Conservation (phyloP, 2,113 vertebrate species). For the Trematocara variabile region DNA sequence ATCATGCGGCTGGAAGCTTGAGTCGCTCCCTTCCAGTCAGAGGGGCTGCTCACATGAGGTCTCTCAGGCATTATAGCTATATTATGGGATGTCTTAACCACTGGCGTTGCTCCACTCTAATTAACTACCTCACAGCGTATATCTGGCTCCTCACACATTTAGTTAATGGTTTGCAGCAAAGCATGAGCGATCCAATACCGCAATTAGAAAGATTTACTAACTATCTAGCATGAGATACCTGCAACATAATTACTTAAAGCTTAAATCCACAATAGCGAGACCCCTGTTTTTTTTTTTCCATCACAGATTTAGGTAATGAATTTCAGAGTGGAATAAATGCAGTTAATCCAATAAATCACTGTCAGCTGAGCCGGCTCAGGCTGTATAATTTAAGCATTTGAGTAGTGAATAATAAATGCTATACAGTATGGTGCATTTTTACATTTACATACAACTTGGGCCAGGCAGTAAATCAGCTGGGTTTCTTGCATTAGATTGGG, state of each 20-base stretch:
- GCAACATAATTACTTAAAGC: conserved; percentile 48
- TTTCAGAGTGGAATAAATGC: conserved; percentile 10
- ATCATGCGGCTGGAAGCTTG: not conserved
- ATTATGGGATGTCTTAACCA: conserved; percentile 54
- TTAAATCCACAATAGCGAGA: conserved; percentile 8
- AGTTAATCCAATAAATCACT: conserved; percentile 20
- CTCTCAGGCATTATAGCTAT: conserved; percentile 29
- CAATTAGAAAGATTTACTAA: conserved; percentile 64
- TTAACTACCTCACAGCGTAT: conserved; percentile 55
- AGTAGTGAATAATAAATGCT: not conserved
- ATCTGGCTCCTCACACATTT: conserved; percentile 53
- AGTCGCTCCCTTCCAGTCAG: not conserved
- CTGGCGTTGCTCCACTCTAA: conserved; percentile 56
- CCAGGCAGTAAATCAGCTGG: not conserved
- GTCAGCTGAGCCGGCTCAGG: not conserved
- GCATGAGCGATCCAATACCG: conserved; percentile 48
- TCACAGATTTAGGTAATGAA: conserved; percentile 18
- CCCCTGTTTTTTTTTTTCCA: fast-evolving
- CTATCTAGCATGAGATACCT: conserved; percentile 44
- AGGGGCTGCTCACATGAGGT: not conserved
- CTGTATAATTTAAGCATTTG: not conserved
- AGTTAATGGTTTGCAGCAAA: conserved; percentile 57
- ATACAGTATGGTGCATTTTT: not conserved
- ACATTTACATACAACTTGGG: not conserved
- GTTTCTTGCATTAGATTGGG: not conserved